These are phyloP conservation scores for Pecten maximus DNA, from an alignment of 2,888 invertebrate genomes.

Conservation along the genomic window DNA sequence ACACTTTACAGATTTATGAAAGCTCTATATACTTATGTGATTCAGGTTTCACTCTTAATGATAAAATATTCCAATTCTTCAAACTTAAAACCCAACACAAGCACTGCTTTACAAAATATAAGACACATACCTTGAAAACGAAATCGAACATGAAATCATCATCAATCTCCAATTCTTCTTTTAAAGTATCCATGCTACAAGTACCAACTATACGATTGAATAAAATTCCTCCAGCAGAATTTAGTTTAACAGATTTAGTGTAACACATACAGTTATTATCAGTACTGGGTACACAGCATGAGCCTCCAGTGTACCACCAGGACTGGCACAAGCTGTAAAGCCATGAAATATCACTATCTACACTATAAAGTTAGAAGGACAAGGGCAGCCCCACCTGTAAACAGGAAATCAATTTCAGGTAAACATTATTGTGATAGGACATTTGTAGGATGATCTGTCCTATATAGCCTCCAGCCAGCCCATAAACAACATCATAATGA, in stretches of 20 bases:
- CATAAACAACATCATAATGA: neutral
- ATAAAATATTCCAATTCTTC: neutral
- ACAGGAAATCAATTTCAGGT: constrained; percentile 15
- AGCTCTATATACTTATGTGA: neutral
- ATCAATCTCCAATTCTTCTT: neutral
- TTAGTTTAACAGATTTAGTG: neutral
- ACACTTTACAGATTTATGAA: constrained; percentile 6
- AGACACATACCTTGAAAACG: neutral
- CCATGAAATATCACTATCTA: constrained; percentile 8
- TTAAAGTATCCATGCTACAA: neutral
- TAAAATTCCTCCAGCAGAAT: neutral
- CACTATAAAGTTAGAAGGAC: neutral
- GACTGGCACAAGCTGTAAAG: neutral
- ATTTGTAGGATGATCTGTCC: constrained; percentile 7
- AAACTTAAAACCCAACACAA: neutral
- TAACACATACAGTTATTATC: neutral
- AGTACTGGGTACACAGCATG: neutral
- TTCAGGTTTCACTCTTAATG: neutral
- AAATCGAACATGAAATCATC: neutral
- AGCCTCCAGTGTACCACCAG: neutral
- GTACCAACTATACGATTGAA: neutral
- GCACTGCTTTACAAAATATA: neutral
- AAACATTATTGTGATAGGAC: neutral
- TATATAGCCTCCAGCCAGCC: neutral
- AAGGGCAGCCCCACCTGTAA: neutral